phyloP scores from a whole-genome alignment of 2,797 vertebrate genomes.

The Poecilia velifera region DNA sequence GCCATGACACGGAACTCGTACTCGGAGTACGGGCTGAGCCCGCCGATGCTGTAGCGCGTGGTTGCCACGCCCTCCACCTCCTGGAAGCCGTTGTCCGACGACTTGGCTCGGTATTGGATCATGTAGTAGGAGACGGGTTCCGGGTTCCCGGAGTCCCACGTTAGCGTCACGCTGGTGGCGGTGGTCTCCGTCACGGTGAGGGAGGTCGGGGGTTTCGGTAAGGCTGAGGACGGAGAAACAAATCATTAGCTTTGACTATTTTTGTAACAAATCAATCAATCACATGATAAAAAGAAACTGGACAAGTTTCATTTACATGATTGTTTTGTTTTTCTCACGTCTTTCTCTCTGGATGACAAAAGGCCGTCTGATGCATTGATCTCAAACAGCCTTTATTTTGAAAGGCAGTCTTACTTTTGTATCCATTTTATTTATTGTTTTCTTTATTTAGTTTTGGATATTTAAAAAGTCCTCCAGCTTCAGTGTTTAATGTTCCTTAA shows the following conservation, averaged over 20 bases:
- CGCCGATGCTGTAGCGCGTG: slow-evolving; percentile 95
- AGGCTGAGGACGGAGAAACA: slow-evolving; percentile 75
- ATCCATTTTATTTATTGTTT: too few species aligned
- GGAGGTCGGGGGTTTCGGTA: slow-evolving; percentile 92
- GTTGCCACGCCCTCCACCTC: slow-evolving; percentile 95
- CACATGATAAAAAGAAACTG: too few species aligned
- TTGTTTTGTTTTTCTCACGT: too few species aligned
- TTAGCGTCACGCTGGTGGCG: slow-evolving; percentile 94
- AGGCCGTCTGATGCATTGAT: too few species aligned
- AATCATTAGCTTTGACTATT: slow-evolving; percentile 21
- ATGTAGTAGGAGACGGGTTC: slow-evolving; percentile 94
- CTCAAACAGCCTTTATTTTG: too few species aligned
- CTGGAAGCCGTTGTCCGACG: slow-evolving; percentile 87
- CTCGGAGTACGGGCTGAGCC: slow-evolving; percentile 93
- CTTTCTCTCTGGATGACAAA: too few species aligned
- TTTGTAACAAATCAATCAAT: too few species aligned
- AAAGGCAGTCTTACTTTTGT: too few species aligned
- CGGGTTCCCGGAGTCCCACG: slow-evolving; percentile 94
- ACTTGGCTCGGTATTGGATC: slow-evolving; percentile 91
- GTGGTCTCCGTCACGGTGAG: slow-evolving; percentile 93
- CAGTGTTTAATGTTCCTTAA: too few species aligned
- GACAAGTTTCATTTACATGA: too few species aligned
- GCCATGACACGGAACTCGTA: slow-evolving; percentile 93
- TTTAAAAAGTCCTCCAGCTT: too few species aligned
- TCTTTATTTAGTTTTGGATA: too few species aligned